Base-by-base conservation (phyloP, 2,797 vertebrate species). In the Kryptolebias ocellatus region DNA sequence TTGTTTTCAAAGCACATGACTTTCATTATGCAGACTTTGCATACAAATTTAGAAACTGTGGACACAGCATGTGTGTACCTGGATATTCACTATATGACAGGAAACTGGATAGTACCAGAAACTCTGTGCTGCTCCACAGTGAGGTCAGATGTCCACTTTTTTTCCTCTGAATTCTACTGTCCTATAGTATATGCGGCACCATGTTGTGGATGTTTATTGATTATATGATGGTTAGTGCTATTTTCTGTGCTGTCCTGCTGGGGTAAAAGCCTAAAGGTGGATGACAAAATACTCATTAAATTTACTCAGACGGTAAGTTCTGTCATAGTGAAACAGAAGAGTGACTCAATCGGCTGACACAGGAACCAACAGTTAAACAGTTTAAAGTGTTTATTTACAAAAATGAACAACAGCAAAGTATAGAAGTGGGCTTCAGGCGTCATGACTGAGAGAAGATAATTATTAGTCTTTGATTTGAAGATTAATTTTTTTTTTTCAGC, bases 101-200 rank as follows among this genome's bases (percentile, higher is more conserved):
- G 20, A 51, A 51, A 39, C 47, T 24, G 17, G 2, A 51, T 10
- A 2, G 34, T 27, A 51, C 34, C 42, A 53, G 31, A 64, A 42
- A 11, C 49, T 62, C 49, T 53, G 56, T 28, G 20, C 24, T 5
- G 17, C 49, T 27, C 24, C 31, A 27, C 8, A 27, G 47, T 14
- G 39, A 63, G 50, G 50, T 42, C 24, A 53, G 44, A 27, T 53
- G 17, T 63, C 20, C 20, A 16, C 34, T 28, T 24, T 24, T 63
- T 50, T 28, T 34, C 29, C 47, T 62, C 60, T 28, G 42, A 52
- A 39, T 17, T 29, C 34, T 20, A 10, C 16, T 29, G 17, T 52
- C 34, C 39, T 45, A 44, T 3, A 29, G 5, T 53, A 34, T 16
- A 18, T 29, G 46, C 18, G 45, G 24, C 45, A 50, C 54, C 54